Evolutionary conservation across 2,888 invertebrate genomes (phyloP).

Genomic region (Toxonevra muliebris): DNA sequence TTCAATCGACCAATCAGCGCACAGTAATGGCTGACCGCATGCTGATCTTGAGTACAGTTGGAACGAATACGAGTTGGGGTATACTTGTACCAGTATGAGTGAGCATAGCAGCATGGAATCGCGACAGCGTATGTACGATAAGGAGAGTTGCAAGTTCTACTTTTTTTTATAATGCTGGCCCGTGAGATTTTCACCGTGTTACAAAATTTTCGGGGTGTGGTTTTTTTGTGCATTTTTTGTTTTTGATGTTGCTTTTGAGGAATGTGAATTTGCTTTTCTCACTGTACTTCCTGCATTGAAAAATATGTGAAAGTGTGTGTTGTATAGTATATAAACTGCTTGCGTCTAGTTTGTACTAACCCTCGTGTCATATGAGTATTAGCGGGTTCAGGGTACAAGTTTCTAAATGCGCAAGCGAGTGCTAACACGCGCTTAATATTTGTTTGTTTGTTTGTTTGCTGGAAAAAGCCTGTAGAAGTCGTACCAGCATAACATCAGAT

Average conservation of each 20-base stretch:
- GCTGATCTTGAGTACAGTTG: constrained; percentile 34
- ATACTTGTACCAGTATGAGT: too few species aligned
- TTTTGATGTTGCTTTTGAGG: not conserved
- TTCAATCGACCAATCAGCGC: constrained; percentile 58
- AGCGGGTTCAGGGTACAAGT: constrained; percentile 13
- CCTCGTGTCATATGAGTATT: constrained; percentile 4
- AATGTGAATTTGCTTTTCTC: not conserved
- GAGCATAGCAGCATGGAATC: not conserved
- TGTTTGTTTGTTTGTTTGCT: constrained; percentile 9
- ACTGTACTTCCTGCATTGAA: not conserved
- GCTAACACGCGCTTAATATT: constrained; percentile 8
- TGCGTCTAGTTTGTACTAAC: constrained; percentile 39
- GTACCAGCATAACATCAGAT: constrained; percentile 24
- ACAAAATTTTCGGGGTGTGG: constrained; percentile 34
- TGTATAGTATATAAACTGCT: constrained; percentile 38
- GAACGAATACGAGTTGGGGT: too few species aligned
- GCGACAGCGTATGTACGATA: not conserved
- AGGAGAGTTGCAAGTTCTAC: constrained; percentile 10
- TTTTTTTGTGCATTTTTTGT: constrained; percentile 18
- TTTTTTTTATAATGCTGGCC: constrained; percentile 40
- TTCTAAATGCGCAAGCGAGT: constrained; percentile 4
- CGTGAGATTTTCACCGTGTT: constrained; percentile 45
- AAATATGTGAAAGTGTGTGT: not conserved
- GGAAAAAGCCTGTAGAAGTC: constrained; percentile 29
- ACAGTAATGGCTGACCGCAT: constrained; percentile 57